phyloP scores from a whole-genome alignment of 2,113 vertebrate species.

The Triplophysa rosa region DNA sequence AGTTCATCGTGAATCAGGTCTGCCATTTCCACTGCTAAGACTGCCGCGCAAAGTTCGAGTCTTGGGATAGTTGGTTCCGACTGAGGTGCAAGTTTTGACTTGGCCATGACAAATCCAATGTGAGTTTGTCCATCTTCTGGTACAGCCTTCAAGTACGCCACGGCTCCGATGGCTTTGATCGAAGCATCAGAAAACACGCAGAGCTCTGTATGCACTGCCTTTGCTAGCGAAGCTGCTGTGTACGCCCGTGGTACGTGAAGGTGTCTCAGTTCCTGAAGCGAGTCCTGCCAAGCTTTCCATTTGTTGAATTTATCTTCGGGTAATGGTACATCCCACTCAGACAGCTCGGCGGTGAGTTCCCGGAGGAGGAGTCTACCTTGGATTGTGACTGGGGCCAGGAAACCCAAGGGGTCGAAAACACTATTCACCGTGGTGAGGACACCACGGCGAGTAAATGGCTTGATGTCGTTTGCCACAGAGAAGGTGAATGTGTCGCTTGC shows the following conservation, averaged over 20 bases:
- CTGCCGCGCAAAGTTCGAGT: slow-evolving; percentile 36
- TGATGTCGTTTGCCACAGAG: neutral
- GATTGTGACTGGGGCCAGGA: slow-evolving; percentile 38
- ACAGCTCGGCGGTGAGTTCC: neutral
- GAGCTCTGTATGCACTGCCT: no score
- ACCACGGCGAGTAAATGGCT: slow-evolving; percentile 43
- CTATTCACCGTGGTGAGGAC: slow-evolving; percentile 31
- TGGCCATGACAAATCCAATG: neutral
- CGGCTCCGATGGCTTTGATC: slow-evolving; percentile 23
- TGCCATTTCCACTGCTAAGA: slow-evolving; percentile 48
- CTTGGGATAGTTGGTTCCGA: slow-evolving; percentile 5
- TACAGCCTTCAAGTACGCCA: slow-evolving; percentile 21
- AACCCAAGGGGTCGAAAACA: slow-evolving; percentile 20
- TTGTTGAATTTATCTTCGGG: neutral
- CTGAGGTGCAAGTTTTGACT: neutral
- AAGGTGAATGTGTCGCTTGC: no score
- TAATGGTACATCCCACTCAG: neutral
- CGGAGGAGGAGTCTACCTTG: slow-evolving; percentile 45
- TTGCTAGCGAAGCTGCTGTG: neutral
- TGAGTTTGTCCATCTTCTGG: neutral
- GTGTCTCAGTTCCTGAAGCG: slow-evolving; percentile 24
- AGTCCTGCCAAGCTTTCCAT: slow-evolving; percentile 34
- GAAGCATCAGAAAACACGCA: slow-evolving; percentile 40
- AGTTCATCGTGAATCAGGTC: slow-evolving; percentile 37
- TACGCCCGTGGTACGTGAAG: slow-evolving; percentile 43